These are phyloP conservation scores for Drosophila mettleri DNA, from an alignment of 2,888 invertebrate species.

Conservation along the genomic window DNA sequence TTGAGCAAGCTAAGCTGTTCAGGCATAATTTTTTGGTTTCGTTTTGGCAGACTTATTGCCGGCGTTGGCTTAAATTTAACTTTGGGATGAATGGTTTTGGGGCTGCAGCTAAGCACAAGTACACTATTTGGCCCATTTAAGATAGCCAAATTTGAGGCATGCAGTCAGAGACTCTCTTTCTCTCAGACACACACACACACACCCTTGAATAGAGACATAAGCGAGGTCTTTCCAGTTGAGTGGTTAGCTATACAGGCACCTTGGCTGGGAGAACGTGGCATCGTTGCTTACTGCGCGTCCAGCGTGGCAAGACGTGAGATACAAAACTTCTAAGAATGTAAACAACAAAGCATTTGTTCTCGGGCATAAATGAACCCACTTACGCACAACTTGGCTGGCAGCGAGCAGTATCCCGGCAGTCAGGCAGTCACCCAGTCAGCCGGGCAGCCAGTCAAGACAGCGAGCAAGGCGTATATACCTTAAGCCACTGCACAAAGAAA, in stretches of 20 bases:
- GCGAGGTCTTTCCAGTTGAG: conserved; percentile 52
- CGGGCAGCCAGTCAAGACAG: neutral
- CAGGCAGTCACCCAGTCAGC: conserved; percentile 6
- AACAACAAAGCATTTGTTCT: conserved; percentile 76
- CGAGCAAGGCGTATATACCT: conserved; percentile 44
- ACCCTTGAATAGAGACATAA: conserved; percentile 19
- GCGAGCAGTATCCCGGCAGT: conserved; percentile 13
- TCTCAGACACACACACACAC: conserved; percentile 1
- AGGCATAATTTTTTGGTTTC: conserved; percentile 3
- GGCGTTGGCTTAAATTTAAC: conserved; percentile 28
- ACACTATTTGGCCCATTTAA: conserved; percentile 20
- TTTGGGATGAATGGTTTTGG: conserved; percentile 30
- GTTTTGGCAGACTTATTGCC: conserved; percentile 13
- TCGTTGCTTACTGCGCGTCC: conserved; percentile 41
- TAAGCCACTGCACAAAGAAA: conserved; percentile 55
- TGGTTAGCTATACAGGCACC: conserved; percentile 41
- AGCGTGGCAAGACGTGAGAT: conserved; percentile 65
- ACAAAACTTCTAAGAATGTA: conserved; percentile 75
- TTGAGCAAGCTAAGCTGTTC: conserved; percentile 1
- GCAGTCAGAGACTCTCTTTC: conserved; percentile 21
- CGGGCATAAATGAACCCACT: conserved; percentile 75
- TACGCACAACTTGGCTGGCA: conserved; percentile 58
- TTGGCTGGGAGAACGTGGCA: conserved; percentile 37
- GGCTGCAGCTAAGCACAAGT: conserved; percentile 17
- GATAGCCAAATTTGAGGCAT: conserved; percentile 33